Evolutionary conservation across 2,888 invertebrate genomes (phyloP).

Genomic region (Operophtera brumata): DNA sequence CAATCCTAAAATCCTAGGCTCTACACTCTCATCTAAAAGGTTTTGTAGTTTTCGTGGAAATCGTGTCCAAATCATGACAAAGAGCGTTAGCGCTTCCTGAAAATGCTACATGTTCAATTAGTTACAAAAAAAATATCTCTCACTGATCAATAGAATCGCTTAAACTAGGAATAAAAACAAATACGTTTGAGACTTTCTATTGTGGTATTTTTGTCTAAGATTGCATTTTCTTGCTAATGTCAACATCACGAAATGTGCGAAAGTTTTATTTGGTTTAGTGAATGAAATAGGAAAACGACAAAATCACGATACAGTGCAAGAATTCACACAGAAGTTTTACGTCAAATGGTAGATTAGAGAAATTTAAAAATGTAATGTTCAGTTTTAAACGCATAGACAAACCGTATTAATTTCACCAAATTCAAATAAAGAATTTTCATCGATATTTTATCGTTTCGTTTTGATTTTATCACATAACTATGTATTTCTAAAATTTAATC

Average conservation of each 20-base stretch:
- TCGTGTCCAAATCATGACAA: no score
- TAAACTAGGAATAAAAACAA: constrained; percentile 3
- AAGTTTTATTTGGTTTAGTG: constrained; percentile 20
- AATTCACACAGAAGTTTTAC: not conserved
- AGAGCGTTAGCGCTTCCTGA: no score
- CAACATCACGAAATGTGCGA: constrained; percentile 19
- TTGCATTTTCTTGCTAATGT: constrained; percentile 25
- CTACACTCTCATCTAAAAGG: no score
- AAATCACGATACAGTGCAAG: not conserved
- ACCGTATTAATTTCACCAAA: constrained; percentile 5
- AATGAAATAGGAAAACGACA: constrained; percentile 8
- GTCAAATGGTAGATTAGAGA: not conserved
- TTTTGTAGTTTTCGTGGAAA: no score
- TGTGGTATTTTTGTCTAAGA: constrained; percentile 23
- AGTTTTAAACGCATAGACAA: not conserved
- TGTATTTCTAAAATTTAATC: constrained; percentile 1
- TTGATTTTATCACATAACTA: constrained; percentile 22
- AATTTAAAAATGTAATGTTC: not conserved
- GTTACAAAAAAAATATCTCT: no score
- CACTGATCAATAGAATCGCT: constrained; percentile 2
- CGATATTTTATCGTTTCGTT: constrained; percentile 21
- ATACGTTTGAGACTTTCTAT: constrained; percentile 25
- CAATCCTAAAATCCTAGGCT: no score
- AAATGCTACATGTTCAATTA: no score
- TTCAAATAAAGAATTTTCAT: constrained; percentile 3